phyloP scores from a whole-genome alignment of 2,797 vertebrate genomes.

The Acrocephalus scirpaceus region DNA sequence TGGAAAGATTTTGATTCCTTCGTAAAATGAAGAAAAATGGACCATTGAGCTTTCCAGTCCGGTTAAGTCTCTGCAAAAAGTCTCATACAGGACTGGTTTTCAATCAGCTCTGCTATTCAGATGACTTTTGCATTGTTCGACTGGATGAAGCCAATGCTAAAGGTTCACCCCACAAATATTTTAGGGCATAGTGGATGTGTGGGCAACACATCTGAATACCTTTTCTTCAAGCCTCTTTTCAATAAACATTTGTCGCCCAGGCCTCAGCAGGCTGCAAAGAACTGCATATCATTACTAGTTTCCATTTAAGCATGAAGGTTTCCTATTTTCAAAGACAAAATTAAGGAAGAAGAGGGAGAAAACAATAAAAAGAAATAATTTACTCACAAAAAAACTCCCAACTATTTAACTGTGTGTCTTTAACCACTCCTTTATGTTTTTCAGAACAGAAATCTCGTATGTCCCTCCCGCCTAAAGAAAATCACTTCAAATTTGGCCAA shows the following conservation, averaged over 20 bases:
- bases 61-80: not conserved
- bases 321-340: not conserved
- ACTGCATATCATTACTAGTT: not conserved
- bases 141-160: not conserved
- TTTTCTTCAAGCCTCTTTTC: not conserved
- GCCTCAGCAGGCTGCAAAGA: not conserved
- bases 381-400: not conserved
- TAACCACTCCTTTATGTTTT: not conserved
- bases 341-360: not conserved
- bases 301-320: not conserved
- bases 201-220: not conserved
- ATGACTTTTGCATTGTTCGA: fast-evolving
- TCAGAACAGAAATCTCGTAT: not conserved
- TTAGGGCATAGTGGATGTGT: not conserved
- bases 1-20: not conserved
- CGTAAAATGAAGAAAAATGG: not conserved
- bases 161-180: not conserved
- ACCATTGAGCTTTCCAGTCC: not conserved
- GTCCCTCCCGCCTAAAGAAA: not conserved
- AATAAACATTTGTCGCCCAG: not conserved
- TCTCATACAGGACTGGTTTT: not conserved
- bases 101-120: not conserved
- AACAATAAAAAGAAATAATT: not conserved
- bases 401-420: not conserved
- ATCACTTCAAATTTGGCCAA: not conserved